Evolutionary conservation across 1,140 invertebrate genomes (phyloP).

Genomic region (Diuraphis noxia): DNA sequence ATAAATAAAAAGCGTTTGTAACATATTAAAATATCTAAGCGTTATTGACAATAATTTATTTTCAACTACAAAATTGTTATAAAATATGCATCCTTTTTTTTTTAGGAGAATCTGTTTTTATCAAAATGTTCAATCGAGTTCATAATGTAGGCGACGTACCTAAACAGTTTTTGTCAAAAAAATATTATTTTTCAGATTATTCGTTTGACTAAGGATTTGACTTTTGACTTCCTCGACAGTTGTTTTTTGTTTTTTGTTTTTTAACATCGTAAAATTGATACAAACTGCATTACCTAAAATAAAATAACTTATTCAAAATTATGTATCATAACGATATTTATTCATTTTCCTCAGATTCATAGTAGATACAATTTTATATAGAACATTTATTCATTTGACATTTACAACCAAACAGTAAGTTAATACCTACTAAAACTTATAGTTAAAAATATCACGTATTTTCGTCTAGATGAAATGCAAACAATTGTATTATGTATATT

Average conservation of each 20-base stretch:
- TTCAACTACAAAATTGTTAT: not conserved
- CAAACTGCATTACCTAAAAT: too few relatives aligned
- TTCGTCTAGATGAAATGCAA: not conserved
- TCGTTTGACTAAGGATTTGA: too few relatives aligned
- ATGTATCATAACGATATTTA: not conserved
- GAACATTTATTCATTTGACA: not conserved
- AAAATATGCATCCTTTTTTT: not conserved
- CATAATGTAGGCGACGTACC: not conserved
- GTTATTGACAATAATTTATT: not conserved
- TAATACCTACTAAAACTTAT: not conserved
- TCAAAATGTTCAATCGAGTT: not conserved
- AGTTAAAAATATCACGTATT: not conserved
- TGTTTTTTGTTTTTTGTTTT: too few relatives aligned
- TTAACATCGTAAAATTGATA: too few relatives aligned
- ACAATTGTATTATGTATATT: not conserved
- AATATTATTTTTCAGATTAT: not conserved
- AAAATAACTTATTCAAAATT: not conserved
- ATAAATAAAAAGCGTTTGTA: too few relatives aligned
- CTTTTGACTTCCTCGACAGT: too few relatives aligned
- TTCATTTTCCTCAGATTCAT: not conserved
- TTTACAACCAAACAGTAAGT: not conserved
- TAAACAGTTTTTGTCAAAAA: not conserved
- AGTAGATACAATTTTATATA: not conserved
- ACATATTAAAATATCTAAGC: too few relatives aligned
- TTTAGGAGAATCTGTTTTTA: not conserved